Percentiles rank a stretch among this genome's conserved stretches.
Conservation (phyloP, 2,113 vertebrate genomes). For the Gasterosteus nipponicus region DNA sequence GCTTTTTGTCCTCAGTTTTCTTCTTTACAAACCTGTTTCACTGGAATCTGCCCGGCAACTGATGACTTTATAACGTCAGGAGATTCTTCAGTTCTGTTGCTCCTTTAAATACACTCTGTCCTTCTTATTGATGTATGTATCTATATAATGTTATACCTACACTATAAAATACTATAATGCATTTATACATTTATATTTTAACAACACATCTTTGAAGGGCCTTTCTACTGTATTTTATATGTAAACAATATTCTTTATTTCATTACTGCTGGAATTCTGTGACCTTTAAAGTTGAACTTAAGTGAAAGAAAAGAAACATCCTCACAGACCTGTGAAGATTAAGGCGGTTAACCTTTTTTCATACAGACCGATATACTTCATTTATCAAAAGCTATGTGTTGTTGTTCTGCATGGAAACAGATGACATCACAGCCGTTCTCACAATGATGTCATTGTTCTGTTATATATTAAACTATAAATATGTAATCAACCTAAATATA, state of each 20-base stretch:
- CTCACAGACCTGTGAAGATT: not conserved
- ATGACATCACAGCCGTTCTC: not conserved
- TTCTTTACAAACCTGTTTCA: conserved; percentile 21
- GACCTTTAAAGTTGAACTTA: not conserved
- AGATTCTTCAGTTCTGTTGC: not conserved
- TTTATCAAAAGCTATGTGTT: not conserved
- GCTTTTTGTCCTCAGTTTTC: not conserved
- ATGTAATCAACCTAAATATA: not conserved
- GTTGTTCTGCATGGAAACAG: conserved; percentile 15
- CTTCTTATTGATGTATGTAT: not conserved
- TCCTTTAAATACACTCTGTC: not conserved
- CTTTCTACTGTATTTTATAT: not conserved
- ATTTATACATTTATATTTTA: not conserved
- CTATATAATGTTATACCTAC: not conserved
- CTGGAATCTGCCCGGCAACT: conserved; percentile 40
- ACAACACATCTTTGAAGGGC: not conserved
- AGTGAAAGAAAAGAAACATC: not conserved
- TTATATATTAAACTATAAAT: not conserved
- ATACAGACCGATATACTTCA: not conserved
- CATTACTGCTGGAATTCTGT: not conserved
- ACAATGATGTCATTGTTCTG: not conserved
- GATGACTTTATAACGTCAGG: not conserved
- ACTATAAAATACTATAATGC: not conserved
- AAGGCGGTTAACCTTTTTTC: not conserved
- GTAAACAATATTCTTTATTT: not conserved